Conservation (phyloP, 2,113 vertebrate species). For the Ceyx margarethae region DNA sequence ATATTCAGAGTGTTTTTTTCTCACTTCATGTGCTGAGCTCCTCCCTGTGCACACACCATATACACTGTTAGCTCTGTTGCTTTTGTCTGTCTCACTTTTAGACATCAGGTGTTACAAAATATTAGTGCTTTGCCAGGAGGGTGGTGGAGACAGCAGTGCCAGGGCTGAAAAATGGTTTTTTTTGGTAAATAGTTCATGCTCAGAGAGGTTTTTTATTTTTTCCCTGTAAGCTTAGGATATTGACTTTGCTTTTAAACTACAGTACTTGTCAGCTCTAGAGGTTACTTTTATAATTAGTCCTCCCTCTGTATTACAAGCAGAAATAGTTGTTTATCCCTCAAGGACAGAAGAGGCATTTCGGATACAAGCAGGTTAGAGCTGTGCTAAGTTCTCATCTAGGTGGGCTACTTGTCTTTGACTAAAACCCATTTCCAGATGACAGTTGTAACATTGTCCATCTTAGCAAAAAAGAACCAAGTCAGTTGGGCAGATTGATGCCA, state of each 20-base stretch:
- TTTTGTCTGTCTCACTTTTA: neutral
- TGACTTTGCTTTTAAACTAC: neutral
- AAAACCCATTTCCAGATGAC: neutral
- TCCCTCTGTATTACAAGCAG: neutral
- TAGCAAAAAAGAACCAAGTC: neutral
- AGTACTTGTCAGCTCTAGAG: neutral
- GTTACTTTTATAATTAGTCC: neutral
- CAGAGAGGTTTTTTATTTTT: neutral
- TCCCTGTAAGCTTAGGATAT: neutral
- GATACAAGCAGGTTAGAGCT: neutral
- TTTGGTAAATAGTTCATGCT: neutral
- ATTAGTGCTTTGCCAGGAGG: neutral
- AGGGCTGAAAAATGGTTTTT: no score
- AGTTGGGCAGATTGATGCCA: neutral
- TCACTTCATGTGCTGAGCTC: neutral
- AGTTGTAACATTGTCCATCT: neutral
- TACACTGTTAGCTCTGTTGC: accelerated
- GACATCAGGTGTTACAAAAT: neutral
- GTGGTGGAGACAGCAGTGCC: neutral
- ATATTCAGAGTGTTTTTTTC: neutral
- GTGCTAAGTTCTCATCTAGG: neutral
- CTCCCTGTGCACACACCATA: neutral
- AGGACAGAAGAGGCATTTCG: neutral
- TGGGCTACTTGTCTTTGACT: neutral
- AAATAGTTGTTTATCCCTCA: neutral